phyloP scores from a whole-genome alignment of 2,113 vertebrate species.

The Sminthopsis crassicaudata region DNA sequence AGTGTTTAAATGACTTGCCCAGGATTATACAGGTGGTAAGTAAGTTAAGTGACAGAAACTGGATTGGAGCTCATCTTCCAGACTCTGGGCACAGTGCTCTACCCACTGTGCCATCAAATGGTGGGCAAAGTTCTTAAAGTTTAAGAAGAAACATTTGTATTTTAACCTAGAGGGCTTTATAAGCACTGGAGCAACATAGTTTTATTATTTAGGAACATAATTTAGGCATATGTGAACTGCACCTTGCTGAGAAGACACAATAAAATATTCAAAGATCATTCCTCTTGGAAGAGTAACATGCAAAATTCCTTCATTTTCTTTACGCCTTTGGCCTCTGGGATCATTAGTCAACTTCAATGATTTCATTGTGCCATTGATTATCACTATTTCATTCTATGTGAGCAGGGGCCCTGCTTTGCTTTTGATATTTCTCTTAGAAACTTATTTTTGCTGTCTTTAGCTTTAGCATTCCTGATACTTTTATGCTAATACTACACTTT shows the following conservation, averaged over 20 bases:
- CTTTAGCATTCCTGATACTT: not conserved
- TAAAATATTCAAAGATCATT: not conserved
- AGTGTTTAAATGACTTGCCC: not conserved
- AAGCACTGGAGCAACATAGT: not conserved
- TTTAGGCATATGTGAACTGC: not conserved
- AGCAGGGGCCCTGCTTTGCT: not conserved
- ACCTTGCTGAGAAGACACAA: not conserved
- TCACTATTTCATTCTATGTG: not conserved
- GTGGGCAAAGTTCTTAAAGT: not conserved
- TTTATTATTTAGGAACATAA: not conserved
- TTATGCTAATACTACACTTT: not conserved
- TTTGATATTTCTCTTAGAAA: not conserved
- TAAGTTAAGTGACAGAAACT: not conserved
- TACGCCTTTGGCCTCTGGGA: not conserved
- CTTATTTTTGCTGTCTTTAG: not conserved
- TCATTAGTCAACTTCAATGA: not conserved
- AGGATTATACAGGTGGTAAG: not conserved
- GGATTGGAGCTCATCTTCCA: not conserved
- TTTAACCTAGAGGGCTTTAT: not conserved
- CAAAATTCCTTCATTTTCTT: not conserved
- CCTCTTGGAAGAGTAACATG: not conserved
- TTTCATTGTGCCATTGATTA: not conserved
- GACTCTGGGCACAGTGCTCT: not conserved
- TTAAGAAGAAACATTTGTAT: not conserved
- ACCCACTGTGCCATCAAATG: not conserved